Percentiles rank a stretch among this genome's conserved stretches.
Conservation (phyloP, 2,113 vertebrate genomes). For the Triplophysa tibetana region DNA sequence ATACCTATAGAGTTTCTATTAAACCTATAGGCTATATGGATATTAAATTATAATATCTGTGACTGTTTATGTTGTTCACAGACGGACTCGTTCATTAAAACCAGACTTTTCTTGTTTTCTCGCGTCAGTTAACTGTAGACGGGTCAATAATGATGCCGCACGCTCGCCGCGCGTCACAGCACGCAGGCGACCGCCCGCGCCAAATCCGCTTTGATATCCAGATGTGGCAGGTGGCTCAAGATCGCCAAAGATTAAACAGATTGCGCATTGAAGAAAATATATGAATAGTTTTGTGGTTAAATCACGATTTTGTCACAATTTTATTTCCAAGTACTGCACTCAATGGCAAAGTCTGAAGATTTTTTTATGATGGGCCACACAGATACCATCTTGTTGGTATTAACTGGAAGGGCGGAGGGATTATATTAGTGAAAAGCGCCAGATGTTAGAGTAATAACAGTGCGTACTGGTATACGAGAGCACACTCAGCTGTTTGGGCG, state of each 20-base stretch:
- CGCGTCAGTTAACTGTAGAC: not conserved
- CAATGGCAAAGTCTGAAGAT: not conserved
- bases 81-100: not conserved
- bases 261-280: not conserved
- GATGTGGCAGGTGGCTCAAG: constrained; percentile 46
- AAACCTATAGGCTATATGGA: no score
- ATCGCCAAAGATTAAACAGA: constrained; percentile 35
- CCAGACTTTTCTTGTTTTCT: not conserved
- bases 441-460: constrained; percentile 36
- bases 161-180: constrained; percentile 53
- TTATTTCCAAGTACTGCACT: not conserved
- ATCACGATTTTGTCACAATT: not conserved
- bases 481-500: constrained; percentile 42
- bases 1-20: no score
- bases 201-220: constrained; percentile 46
- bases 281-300: not conserved
- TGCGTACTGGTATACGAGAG: not conserved
- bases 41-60: not conserved
- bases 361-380: not conserved
- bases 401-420: constrained; percentile 9
- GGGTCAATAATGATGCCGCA: not conserved
- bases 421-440: constrained; percentile 35
- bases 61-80: not conserved
- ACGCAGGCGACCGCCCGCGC: constrained; percentile 44
- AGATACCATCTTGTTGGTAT: constrained; percentile 15